These are phyloP conservation scores for Python bivittatus DNA, from an alignment of 2,113 vertebrate genomes.

Conservation along the genomic window DNA sequence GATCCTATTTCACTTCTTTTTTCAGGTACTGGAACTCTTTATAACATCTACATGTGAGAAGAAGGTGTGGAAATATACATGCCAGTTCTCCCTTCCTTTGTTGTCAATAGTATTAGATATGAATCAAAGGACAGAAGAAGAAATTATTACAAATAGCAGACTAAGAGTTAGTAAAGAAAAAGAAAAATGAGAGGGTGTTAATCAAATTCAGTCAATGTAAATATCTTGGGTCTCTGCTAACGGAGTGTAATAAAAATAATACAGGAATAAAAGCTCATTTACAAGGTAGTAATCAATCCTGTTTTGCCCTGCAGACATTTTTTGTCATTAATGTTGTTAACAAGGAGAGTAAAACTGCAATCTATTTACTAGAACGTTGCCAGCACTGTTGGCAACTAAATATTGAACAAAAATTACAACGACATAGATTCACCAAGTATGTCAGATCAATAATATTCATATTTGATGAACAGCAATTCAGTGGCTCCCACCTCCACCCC, in stretches of 20 bases:
- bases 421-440: neutral
- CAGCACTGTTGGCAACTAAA: neutral
- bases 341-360: conserved; percentile 22
- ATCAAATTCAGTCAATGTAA: conserved; percentile 14
- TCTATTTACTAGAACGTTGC: conserved; percentile 1
- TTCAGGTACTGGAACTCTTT: neutral
- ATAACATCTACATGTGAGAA: neutral
- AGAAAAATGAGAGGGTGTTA: neutral
- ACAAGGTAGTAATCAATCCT: conserved; percentile 25
- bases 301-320: conserved; percentile 19
- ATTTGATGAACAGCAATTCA: neutral
- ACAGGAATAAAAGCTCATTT: conserved; percentile 31
- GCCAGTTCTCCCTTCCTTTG: neutral
- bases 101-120: neutral
- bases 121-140: neutral
- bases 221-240: conserved; percentile 19
- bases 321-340: conserved; percentile 25
- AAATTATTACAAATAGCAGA: conserved; percentile 2
- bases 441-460: neutral
- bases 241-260: conserved; percentile 22
- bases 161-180: conserved; percentile 9
- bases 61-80: neutral
- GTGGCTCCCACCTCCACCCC: neutral
- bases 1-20: neutral
- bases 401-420: neutral